Evolutionary conservation across 2,113 vertebrate genomes (phyloP).

Genomic region (Mustela nigripes): DNA sequence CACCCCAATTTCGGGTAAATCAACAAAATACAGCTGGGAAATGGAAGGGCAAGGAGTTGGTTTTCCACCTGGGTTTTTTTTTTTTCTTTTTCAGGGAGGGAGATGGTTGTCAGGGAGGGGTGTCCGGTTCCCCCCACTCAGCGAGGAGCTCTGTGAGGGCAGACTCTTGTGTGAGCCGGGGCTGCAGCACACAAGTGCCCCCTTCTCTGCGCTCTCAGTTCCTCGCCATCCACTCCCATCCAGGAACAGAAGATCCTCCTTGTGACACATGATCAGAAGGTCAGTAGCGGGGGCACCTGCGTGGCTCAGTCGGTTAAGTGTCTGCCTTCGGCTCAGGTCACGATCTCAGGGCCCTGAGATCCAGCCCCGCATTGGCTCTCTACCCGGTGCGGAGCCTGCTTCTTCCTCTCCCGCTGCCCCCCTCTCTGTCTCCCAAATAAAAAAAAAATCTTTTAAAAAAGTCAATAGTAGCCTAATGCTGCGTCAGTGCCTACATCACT

Average conservation of each 20-base stretch:
- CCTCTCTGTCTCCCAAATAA: neutral
- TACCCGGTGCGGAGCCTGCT: neutral
- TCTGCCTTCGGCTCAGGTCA: neutral
- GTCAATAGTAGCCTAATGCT: neutral
- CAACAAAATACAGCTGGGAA: neutral
- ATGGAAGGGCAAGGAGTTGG: neutral
- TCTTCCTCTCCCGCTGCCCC: neutral
- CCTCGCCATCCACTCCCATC: rapidly evolving
- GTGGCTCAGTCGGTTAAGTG: neutral
- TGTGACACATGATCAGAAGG: neutral
- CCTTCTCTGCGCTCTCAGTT: neutral
- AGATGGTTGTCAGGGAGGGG: neutral
- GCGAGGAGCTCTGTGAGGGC: neutral
- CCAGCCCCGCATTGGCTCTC: neutral
- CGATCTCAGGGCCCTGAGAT: neutral
- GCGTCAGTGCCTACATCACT: neutral
- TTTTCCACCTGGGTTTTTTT: neutral
- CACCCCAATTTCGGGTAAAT: neutral
- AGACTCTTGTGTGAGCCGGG: neutral
- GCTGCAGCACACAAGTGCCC: neutral
- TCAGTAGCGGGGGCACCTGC: neutral
- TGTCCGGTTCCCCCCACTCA: neutral
- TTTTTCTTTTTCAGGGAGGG: neutral
- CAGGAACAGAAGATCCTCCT: neutral
- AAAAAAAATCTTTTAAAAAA: neutral